Evolutionary conservation across 1,140 invertebrate genomes (phyloP).

Genomic region (Phymastichus coffea): DNA sequence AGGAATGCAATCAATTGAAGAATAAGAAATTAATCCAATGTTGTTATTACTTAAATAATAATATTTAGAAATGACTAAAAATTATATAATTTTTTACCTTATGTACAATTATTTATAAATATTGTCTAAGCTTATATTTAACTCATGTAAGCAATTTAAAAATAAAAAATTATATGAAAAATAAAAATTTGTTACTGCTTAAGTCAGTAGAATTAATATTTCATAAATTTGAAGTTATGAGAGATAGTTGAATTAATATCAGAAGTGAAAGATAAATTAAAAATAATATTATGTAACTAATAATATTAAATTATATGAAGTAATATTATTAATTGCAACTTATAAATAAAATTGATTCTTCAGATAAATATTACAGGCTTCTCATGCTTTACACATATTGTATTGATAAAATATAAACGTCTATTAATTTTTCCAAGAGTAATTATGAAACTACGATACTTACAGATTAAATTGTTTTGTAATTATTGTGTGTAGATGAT

Average conservation of each 20-base stretch:
- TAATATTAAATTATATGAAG: conserved; percentile 14
- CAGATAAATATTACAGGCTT: not conserved
- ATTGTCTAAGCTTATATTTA: no score
- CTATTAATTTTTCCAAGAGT: not conserved
- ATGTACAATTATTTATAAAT: no score
- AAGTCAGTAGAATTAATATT: conserved; percentile 1
- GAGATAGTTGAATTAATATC: not conserved
- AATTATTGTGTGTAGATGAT: conserved; percentile 19
- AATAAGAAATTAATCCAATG: no score
- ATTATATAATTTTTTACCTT: no score
- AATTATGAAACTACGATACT: conserved; percentile 17
- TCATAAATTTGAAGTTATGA: conserved; percentile 20
- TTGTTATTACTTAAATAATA: no score
- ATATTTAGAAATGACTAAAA: no score
- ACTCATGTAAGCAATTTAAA: not conserved
- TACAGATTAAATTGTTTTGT: conserved; percentile 27
- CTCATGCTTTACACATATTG: no score
- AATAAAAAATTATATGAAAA: conserved; percentile 8
- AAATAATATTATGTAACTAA: conserved; percentile 8
- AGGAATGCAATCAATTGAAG: no score
- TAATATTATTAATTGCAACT: conserved; percentile 3
- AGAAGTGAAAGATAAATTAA: conserved; percentile 10
- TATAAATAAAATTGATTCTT: conserved; percentile 11
- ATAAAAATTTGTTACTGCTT: not conserved
- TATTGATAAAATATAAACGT: conserved; percentile 4